phyloP scores from a whole-genome alignment of 2,888 invertebrate genomes.

The Scaeva pyrastri region DNA sequence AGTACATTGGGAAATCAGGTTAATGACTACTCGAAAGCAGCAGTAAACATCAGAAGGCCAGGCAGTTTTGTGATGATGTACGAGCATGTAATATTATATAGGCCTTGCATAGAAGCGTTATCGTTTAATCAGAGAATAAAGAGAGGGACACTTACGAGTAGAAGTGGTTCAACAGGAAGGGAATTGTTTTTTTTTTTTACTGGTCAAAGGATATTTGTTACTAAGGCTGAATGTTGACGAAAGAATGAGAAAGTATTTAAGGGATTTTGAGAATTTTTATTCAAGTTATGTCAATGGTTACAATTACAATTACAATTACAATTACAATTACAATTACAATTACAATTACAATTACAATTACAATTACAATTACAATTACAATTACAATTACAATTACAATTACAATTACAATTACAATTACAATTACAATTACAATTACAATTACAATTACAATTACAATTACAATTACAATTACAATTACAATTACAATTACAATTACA shows the following conservation, averaged over 20 bases:
- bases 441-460: neutral
- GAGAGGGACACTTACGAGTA: neutral
- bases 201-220: too few relatives aligned
- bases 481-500: constrained; percentile 1
- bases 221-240: too few relatives aligned
- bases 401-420: neutral
- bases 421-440: constrained; percentile 1
- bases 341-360: neutral
- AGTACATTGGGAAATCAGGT: constrained; percentile 69
- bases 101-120: constrained; percentile 22
- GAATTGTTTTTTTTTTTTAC: neutral
- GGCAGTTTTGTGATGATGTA: neutral
- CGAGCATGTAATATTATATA: neutral
- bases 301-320: too few relatives aligned
- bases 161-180: neutral
- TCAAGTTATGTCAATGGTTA: too few relatives aligned
- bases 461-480: neutral
- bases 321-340: too few relatives aligned
- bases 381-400: neutral
- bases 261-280: too few relatives aligned
- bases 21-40: constrained; percentile 52
- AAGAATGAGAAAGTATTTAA: too few relatives aligned
- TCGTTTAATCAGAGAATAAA: constrained; percentile 42
- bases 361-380: constrained; percentile 3
- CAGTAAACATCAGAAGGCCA: constrained; percentile 38